phyloP scores from a whole-genome alignment of 1,140 invertebrate genomes.

The Tyrophagus putrescentiae region DNA sequence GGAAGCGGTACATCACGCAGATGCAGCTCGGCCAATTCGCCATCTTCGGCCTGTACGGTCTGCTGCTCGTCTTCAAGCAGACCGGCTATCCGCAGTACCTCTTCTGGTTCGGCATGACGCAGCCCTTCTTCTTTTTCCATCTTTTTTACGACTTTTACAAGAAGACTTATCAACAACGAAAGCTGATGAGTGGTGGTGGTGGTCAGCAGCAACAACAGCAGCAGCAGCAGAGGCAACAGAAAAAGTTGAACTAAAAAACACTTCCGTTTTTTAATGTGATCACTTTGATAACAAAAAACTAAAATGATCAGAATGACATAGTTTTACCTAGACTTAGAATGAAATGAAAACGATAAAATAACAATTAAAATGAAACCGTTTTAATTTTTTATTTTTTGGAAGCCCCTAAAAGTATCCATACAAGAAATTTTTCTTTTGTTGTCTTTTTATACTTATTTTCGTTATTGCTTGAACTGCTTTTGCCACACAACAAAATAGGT shows the following conservation, averaged over 20 bases:
- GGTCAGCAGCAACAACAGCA: neutral
- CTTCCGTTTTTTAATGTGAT: neutral
- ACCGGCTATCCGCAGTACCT: neutral
- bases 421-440: no score
- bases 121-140: neutral
- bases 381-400: no score
- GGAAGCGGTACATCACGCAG: slow-evolving; percentile 44
- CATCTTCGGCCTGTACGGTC: neutral
- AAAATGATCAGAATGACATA: neutral
- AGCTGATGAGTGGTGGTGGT: neutral
- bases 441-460: no score
- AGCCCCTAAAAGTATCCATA: no score
- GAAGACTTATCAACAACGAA: neutral
- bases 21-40: slow-evolving; percentile 37
- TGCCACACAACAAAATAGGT: no score
- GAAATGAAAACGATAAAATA: neutral
- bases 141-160: neutral
- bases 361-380: no score
- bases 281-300: neutral
- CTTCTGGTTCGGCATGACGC: neutral
- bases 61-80: neutral
- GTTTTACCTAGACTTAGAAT: neutral
- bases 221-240: neutral
- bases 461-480: no score
- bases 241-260: neutral